Base-by-base conservation (phyloP, 2,797 vertebrate genomes). In the Pyrocephalus nanus region DNA sequence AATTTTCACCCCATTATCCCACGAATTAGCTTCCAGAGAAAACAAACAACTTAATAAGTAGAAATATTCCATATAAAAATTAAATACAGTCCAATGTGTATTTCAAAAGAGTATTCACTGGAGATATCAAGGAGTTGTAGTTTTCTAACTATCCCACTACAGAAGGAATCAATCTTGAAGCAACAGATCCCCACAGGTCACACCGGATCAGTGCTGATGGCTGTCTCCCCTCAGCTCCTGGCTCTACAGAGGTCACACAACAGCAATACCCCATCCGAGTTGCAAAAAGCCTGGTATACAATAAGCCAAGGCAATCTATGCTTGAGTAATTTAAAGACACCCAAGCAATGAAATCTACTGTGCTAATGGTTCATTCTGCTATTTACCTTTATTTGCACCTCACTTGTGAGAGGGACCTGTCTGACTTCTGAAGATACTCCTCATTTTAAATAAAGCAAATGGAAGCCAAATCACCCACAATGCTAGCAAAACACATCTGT, bases 1-100 rank as follows among this genome's bases (percentile, higher is more conserved):
- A 95, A 76, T 92, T 92, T 91, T 77, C 54, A 94, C 50, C 61
- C 81, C 36, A 80, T 87, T 81, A 89, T 61, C n/a, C 38, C 47
- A 86, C 3, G 12, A 26, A 90, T 78, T 76, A 88, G 15, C 13
- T 91, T 91, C 51, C 61, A 86, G 58, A 90, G 40, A 91, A 91
- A 94, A 93, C 26, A 78, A 83, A 62, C 20, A 93, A 70, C 13
- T 72, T 55, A 65, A 11, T 74, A 86, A 53, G 40, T 16, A 88
- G 36, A 80, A 93, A 75, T 58, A 84, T 48, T 92, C 66, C 45
- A 40, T 29, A 32, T 17, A 83, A 89, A 80, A 91, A 73, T 48
- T 60, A 87, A 91, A 64, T 26, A 51, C 12, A 88, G 36, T 47
- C 22, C 34, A 40, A 22, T 19, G 34, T 32, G 8, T 26, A 70